Evolutionary conservation across 2,797 vertebrate genomes (phyloP), one percentile per base, ranked within the genome.

Genomic region (Lacerta bilineata): DNA sequence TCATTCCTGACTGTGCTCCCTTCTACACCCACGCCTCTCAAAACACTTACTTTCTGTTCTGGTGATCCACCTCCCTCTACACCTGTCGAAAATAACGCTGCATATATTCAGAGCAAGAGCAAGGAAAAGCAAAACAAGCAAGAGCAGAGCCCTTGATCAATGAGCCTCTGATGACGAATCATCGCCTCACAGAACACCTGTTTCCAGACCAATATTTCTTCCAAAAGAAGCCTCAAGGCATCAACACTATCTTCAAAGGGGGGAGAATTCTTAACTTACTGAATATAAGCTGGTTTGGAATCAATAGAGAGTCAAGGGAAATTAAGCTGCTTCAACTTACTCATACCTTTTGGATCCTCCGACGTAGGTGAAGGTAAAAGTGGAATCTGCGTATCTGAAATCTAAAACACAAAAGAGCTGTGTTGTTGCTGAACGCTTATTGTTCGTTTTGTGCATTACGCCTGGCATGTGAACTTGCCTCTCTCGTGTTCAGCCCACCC

Each of bases 341-440:
- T 88, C 93, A 95, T 98, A 98, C 98, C 98, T 98, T 98, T 97
- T 98, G 94, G 97, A 95, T 97, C 98, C 98, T 95, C 98, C 98
- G 29, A 95, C 92, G 94, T 97, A 98, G 91, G 97, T 98, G 96
- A 98, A 98, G 84, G 98, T 98, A 95, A 98, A 98, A 88, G 98
- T 98, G 96, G 98, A 97, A 96, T 98, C 98, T 25, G 97, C 96
- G 93, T 97, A 98, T 96, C 97, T 97, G 96, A 98, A 98, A 98
- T 98, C 98, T 98, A 95, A 94, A 97, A 95, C 36, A 88, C 66
- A 95, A 94, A 76, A 92, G 90, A 93, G 83, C 27, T 55, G 66
- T 59, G 68, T 76, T 80, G 71, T 20, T 27, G 90, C 91, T n/a
- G 46, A 72, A 39, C 55, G n/a, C 80, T 66, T 78, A 13, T 29